Base-by-base conservation (phyloP, 2,797 vertebrate genomes). In the Acridotheres tristis region DNA sequence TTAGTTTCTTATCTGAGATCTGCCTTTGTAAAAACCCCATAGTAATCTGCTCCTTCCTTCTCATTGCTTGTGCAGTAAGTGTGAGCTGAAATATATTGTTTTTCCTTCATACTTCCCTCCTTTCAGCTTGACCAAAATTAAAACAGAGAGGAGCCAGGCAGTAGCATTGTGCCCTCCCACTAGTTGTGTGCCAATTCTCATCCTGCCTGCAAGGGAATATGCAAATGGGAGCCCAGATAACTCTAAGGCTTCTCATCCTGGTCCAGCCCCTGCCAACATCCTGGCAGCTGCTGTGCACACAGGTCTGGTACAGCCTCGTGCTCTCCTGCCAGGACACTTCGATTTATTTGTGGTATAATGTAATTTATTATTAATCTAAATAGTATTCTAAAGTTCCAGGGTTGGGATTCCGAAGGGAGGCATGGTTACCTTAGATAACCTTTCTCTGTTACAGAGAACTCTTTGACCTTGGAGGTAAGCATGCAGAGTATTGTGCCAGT, bases 391-490 rank as follows among this genome's bases (percentile, higher is more conserved):
- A 81, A 40, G 25, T 59, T 26, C 19, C 10, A 3, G 7, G 7
- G 4, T 34, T 57, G 67, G 16, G 27, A 29, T 5, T 12, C 20
- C 72, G 83, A 80, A 77, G 59, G 40, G 40, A 66, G 71, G 16
- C 51, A 9, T 9, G 38, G 32, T 12, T 83, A 7, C 29, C n/a
- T 42, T 32, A 8, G 36, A 11, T 3, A 89, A 16, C 51, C n/a
- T 74, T 71, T 32, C 51, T 90, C 50, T 87, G 1, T 34, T 66
- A 15, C 4, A 34, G 84, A 71, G 30, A 73, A 32, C 63, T 66
- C 38, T 47, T 63, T 40, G 13, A 36, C 75, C 61, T 55, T 85
- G 77, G 45, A 93, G 91, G 54, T 71, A 87, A 95, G 45, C 5
- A n/a, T 58, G 47, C 18, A 85, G 65, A 75, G 81, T 3, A 18